Percentiles rank a stretch among this genome's conserved stretches.
phyloP scores from a whole-genome alignment of 2,113 vertebrate species.

The Glareola pratincola region DNA sequence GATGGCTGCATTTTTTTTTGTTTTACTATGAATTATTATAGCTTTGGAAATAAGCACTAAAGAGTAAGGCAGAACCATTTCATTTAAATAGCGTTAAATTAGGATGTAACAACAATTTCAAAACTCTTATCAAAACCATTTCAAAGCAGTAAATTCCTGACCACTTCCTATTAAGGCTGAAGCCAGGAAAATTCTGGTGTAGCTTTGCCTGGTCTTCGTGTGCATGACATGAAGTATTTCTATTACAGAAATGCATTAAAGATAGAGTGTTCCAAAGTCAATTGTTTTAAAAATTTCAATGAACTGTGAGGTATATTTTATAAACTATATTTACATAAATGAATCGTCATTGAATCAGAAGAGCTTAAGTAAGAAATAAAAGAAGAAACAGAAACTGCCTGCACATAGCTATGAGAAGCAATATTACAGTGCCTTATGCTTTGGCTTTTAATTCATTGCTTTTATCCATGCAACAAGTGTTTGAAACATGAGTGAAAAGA shows the following conservation, averaged over 20 bases:
- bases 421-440: not conserved
- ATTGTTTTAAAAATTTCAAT: not conserved
- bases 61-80: not conserved
- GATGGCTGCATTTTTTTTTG: not conserved
- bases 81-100: not conserved
- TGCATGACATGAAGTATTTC: not conserved
- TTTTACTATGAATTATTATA: not conserved
- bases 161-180: not conserved
- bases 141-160: slow-evolving; percentile 22
- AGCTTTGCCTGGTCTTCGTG: not conserved
- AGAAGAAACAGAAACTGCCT: not conserved
- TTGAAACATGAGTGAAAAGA: not conserved
- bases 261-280: not conserved
- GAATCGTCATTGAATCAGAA: not conserved
- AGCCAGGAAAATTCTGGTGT: slow-evolving; percentile 21
- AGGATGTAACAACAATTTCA: not conserved
- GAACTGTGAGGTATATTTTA: not conserved
- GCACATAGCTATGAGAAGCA: not conserved
- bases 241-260: not conserved
- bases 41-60: not conserved
- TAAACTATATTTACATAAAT: not conserved
- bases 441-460: not conserved
- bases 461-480: not conserved
- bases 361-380: not conserved
- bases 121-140: not conserved